Evolutionary conservation across 1,140 invertebrate genomes (phyloP).

Genomic region (Philotrypesis tridentata): DNA sequence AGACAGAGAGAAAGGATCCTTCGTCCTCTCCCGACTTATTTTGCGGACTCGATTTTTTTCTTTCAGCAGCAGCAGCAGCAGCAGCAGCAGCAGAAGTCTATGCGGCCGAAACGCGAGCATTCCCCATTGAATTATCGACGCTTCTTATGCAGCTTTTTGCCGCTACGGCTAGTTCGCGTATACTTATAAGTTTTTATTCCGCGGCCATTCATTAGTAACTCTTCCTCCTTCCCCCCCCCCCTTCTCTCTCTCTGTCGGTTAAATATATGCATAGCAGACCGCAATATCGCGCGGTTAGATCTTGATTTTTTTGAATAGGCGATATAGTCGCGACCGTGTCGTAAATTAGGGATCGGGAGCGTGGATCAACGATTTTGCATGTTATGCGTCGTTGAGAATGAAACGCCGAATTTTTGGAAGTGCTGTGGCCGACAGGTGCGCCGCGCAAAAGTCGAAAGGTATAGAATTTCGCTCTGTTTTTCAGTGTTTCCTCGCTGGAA

Average conservation of each 20-base stretch:
- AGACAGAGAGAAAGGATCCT: not conserved
- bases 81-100: not conserved
- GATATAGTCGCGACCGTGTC: not conserved
- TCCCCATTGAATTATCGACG: slow-evolving; percentile 39
- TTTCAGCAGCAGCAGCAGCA: not conserved
- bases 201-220: slow-evolving; percentile 29
- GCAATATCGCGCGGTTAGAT: not conserved
- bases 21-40: slow-evolving; percentile 11
- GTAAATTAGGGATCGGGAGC: slow-evolving; percentile 5
- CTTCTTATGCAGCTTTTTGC: slow-evolving; percentile 4
- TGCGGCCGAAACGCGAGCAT: slow-evolving; percentile 29
- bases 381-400: too few relatives aligned
- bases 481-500: too few relatives aligned
- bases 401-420: not conserved
- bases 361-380: not conserved
- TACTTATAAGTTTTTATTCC: slow-evolving; percentile 19
- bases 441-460: not conserved
- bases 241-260: too few relatives aligned
- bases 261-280: not conserved
- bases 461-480: too few relatives aligned
- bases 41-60: not conserved
- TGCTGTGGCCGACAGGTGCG: not conserved
- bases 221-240: too few relatives aligned
- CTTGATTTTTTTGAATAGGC: slow-evolving; percentile 32
- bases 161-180: slow-evolving; percentile 3